Base-by-base conservation (phyloP, 2,888 invertebrate genomes). In the Clunio marinus region DNA sequence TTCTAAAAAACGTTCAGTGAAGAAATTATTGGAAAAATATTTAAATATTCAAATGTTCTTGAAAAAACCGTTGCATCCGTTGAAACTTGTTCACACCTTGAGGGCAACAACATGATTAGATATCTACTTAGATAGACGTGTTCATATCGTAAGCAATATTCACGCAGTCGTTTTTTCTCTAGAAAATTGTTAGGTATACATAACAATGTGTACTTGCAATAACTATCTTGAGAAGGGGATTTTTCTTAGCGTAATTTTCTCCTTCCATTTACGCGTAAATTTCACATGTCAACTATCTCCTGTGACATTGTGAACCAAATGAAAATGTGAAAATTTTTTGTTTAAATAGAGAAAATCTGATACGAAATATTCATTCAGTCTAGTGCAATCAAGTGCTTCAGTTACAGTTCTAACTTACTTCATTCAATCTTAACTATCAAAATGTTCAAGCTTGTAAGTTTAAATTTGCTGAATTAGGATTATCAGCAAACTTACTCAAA, bases 381-480 rank as follows among this genome's bases (percentile, higher is more conserved):
- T 22, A n/a, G 55, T 13, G 28, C 35, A 22, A 57, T 57, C 57
- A 57, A 51, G 51, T 51, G 17, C 25, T 57, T 25, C 57, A 57
- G 27, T 22, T 51, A 20, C 15, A 51, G 51, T 57, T 45, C 57
- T 8, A 27, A n/a, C 25, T 57, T 35, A 58, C 35, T 62, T 62
- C 45, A 62, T 25, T 62, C 41, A 46, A 51, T 2, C 7, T n/a
- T 10, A 68, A 68, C 25, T 22, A 25, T 58, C 57, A 68, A 58
- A 57, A 68, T 68, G 68, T 68, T 68, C 68, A 41, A 41, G n/a
- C 41, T 68, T 32, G 68, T 68, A 28, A 68, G 57, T n/a, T 17
- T 2, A 27, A 27, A 13, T 3, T 27, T n/a, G n/a, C n/a, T n/a
- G n/a, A n/a, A n/a, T n/a, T n/a, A n/a, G n/a, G n/a, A n/a, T n/a